phyloP scores from a whole-genome alignment of 2,113 vertebrate species.

The Sinocyclocheilus grahami region DNA sequence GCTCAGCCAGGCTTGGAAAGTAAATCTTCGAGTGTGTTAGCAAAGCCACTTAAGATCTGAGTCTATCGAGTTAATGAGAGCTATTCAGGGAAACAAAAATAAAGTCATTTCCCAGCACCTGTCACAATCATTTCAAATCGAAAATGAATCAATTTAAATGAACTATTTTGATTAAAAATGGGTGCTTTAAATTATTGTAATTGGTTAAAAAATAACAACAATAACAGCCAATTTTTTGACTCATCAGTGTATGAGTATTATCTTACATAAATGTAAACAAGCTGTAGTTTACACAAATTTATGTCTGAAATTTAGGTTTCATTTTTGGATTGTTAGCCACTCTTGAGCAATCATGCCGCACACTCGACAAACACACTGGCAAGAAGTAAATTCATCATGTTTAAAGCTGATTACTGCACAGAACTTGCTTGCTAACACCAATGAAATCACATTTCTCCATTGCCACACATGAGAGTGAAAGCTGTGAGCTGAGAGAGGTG shows the following conservation, averaged over 20 bases:
- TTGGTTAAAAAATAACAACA: neutral
- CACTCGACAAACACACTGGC: constrained; percentile 24
- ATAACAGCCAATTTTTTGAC: neutral
- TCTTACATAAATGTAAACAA: neutral
- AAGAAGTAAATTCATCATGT: constrained; percentile 20
- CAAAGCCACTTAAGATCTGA: constrained; percentile 22
- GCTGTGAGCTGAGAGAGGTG: constrained; percentile 29
- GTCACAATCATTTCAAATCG: neutral
- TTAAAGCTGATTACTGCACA: constrained; percentile 25
- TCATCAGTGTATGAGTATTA: neutral
- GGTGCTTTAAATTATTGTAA: neutral
- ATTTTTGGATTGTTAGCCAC: constrained; percentile 49
- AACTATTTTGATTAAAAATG: neutral
- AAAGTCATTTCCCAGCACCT: too few species aligned
- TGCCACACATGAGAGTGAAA: neutral
- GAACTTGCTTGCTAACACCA: neutral
- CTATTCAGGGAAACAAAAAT: constrained; percentile 43
- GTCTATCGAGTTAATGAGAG: constrained; percentile 53
- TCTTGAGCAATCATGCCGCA: constrained; percentile 24
- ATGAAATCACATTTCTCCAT: constrained; percentile 22
- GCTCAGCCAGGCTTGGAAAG: constrained; percentile 14
- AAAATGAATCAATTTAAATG: neutral
- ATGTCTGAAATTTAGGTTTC: neutral
- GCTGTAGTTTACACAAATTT: neutral
- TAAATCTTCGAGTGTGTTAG: constrained; percentile 32